These are phyloP conservation scores for Triplophysa yarkandensis DNA, from an alignment of 2,797 vertebrate species.

Conservation along the genomic window DNA sequence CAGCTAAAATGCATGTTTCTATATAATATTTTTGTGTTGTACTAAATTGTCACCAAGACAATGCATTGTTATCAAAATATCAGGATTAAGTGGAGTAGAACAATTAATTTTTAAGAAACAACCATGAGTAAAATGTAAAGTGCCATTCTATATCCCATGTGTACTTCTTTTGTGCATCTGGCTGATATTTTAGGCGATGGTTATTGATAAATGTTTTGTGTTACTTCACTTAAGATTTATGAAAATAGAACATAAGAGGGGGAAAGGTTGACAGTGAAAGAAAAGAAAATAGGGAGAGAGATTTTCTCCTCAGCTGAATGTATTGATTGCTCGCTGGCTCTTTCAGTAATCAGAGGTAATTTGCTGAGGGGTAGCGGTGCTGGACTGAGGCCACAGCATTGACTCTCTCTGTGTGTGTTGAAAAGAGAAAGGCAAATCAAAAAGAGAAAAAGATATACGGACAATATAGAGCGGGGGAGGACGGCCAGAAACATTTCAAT, in stretches of 20 bases:
- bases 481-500: constrained; percentile 27
- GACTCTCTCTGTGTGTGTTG: constrained; percentile 17
- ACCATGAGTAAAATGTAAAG: too few relatives aligned
- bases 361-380: constrained; percentile 51
- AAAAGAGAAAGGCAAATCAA: neutral
- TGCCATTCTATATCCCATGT: too few relatives aligned
- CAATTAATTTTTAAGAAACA: too few relatives aligned
- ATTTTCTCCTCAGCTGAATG: constrained; percentile 40
- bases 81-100: too few relatives aligned
- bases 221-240: neutral
- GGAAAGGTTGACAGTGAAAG: constrained; percentile 10
- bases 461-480: constrained; percentile 6
- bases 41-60: too few relatives aligned
- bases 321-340: constrained; percentile 52
- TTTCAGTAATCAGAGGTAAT: constrained; percentile 55
- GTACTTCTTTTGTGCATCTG: neutral
- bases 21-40: too few relatives aligned
- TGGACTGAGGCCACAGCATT: constrained; percentile 29
- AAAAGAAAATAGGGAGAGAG: constrained; percentile 20
- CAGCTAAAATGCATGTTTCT: too few relatives aligned
- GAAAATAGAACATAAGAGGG: neutral
- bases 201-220: neutral
- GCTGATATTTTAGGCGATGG: neutral
- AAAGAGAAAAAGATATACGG: constrained; percentile 16
- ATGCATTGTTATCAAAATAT: too few relatives aligned